Evolutionary conservation across 2,888 invertebrate species (phyloP), one percentile per base, ranked within the genome.

Genomic region (Heterodera filipjevi): DNA sequence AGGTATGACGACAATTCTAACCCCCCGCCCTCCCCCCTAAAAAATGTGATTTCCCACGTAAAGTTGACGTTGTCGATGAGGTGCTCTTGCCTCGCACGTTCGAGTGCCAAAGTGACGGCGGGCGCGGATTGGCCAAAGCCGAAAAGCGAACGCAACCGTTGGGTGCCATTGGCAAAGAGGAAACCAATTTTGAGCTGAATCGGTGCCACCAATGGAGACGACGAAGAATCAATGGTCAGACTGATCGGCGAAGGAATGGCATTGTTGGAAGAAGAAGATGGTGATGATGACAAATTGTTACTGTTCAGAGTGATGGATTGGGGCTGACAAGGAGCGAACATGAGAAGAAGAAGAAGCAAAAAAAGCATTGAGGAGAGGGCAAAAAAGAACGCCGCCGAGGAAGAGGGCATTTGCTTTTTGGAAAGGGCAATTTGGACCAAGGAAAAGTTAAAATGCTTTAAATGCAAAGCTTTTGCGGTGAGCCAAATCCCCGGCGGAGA

Each of bases 101-200:
- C 59, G 49, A 85, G 66, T 30, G 85, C 83, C 22, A 83, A 53
- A 6, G 74, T 71, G 66, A 83, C 71, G 14, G 84, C 83, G 30
- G 82, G 81, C 10, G 83, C 80, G 1, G 82, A 79, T 35, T 82
- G 82, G 5, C 79, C 80, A 66, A 83, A 85, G n/a, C 83, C 83
- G 66, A 81, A 82, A 35, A 76, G 46, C 14, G 53, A 32, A 30
- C 81, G 59, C 27, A 81, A 71, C 16, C 76, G 71, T 53, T 70
- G 70, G 14, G 76, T 76, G 14, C 44, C 64, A 32, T 81, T 81
- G 32, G 72, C 71, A 49, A 77, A 81, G 12, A 81, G 70, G n/a
- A 81, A 46, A 30, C 81, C 81, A 14, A 49, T 49, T 49, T 49
- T 49, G 2, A 49, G 14, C 19, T 49, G 46, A 49, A 49, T 16